These are phyloP conservation scores for Hirudinaria manillensis DNA, from an alignment of 2,888 invertebrate species.

Conservation along the genomic window DNA sequence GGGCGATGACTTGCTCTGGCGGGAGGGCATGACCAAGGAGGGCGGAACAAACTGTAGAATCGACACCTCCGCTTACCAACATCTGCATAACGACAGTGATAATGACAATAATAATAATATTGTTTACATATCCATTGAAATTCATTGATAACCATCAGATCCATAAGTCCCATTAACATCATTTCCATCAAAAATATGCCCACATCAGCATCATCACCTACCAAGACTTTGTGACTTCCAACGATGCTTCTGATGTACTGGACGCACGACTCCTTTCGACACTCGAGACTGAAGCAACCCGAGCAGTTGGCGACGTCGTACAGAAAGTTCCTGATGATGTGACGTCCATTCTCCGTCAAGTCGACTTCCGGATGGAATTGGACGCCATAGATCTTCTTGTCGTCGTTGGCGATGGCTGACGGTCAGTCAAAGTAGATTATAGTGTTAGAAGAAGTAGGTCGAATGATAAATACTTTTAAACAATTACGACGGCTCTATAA, in stretches of 20 bases:
- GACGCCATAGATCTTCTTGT: constrained; percentile 71
- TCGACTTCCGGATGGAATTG: constrained; percentile 99
- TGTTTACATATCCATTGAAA: too few relatives aligned
- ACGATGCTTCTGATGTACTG: constrained; percentile 83
- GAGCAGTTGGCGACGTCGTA: constrained; percentile 81
- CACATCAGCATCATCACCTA: constrained; percentile 63
- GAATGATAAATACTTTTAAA: constrained; percentile 12
- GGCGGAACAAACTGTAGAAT: constrained; percentile 98
- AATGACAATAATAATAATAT: not conserved
- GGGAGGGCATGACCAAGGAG: constrained; percentile 81
- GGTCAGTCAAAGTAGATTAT: not conserved
- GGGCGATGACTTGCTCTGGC: constrained; percentile 79
- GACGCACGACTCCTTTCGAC: constrained; percentile 81
- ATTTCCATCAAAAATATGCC: constrained; percentile 70
- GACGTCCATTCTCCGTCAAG: constrained; percentile 79
- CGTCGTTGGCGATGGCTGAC: constrained; percentile 80
- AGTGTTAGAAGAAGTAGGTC: not conserved
- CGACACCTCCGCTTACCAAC: constrained; percentile 93
- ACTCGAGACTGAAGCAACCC: constrained; percentile 79
- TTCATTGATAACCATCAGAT: constrained; percentile 1
- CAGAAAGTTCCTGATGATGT: constrained; percentile 88
- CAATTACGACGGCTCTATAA: not conserved
- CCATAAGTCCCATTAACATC: not conserved
- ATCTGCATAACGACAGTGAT: constrained; percentile 59
- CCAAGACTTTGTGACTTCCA: constrained; percentile 84